These are phyloP conservation scores for Cheilinus undulatus DNA, from an alignment of 2,113 vertebrate genomes.

Conservation along the genomic window DNA sequence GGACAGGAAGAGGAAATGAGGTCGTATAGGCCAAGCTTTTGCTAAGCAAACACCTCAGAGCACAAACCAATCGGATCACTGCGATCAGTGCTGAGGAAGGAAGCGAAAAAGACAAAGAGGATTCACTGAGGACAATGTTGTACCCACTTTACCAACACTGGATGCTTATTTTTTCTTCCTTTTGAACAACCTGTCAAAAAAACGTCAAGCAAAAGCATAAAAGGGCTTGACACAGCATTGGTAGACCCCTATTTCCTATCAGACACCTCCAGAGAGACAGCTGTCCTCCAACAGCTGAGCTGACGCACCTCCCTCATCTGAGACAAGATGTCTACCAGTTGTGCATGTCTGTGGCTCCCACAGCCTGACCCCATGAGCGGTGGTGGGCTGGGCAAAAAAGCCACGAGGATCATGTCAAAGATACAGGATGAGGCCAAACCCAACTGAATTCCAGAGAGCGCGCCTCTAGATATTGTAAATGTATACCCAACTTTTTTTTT, in stretches of 20 bases:
- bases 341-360: conserved; percentile 61
- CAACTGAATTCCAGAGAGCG: conserved; percentile 55
- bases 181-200: conserved; percentile 14
- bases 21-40: conserved; percentile 56
- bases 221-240: conserved; percentile 9
- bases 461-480: conserved; percentile 64
- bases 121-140: conserved; percentile 51
- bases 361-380: conserved; percentile 33
- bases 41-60: conserved; percentile 73
- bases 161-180: conserved; percentile 4
- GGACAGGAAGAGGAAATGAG: conserved; percentile 79
- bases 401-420: conserved; percentile 25
- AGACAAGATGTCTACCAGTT: conserved; percentile 81
- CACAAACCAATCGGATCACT: conserved; percentile 47
- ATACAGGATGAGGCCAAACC: conserved; percentile 41
- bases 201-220: conserved; percentile 7
- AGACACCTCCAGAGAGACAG: conserved; percentile 63
- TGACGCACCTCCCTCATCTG: conserved; percentile 50
- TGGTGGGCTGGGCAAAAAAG: conserved; percentile 35
- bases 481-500: conserved; percentile 46
- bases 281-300: conserved; percentile 81
- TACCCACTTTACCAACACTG: conserved; percentile 2
- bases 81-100: conserved; percentile 53
- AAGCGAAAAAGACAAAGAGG: conserved; percentile 70
- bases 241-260: conserved; percentile 17